A percentile compares a stretch with the other conserved stretches of the same genome.
Conservation (phyloP, 2,797 vertebrate species). For the Bradypus variegatus region DNA sequence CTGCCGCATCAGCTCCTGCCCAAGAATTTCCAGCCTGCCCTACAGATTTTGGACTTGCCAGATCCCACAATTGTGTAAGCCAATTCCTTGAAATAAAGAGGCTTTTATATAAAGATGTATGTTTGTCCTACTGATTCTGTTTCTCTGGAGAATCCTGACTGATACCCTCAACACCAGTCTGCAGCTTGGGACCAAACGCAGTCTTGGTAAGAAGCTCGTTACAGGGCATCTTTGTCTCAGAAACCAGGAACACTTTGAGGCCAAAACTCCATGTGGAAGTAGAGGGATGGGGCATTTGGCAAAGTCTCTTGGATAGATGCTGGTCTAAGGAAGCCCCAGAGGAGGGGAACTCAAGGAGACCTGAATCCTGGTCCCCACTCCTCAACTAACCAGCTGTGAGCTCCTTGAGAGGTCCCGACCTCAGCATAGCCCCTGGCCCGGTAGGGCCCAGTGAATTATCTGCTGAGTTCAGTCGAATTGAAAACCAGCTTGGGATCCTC, state of each 20-base stretch:
- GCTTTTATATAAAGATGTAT: too few species aligned
- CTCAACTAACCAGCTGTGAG: neutral
- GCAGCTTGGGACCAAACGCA: neutral
- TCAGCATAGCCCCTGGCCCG: accelerated
- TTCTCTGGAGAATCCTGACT: too few species aligned
- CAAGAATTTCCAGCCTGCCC: too few species aligned
- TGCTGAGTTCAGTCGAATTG: neutral
- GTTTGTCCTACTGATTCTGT: too few species aligned
- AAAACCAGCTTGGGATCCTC: neutral
- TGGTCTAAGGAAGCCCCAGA: neutral
- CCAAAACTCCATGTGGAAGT: too few species aligned
- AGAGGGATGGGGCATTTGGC: neutral
- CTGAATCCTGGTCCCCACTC: neutral
- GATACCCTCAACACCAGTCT: neutral
- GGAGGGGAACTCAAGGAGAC: neutral
- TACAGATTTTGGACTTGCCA: too few species aligned
- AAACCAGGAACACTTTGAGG: neutral
- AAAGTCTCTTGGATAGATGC: neutral
- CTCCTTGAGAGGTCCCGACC: neutral
- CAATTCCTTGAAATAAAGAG: too few species aligned
- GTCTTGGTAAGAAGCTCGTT: neutral
- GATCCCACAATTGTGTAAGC: too few species aligned
- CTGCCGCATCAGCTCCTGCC: too few species aligned
- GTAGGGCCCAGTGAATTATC: neutral
- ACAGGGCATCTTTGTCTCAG: neutral